phyloP scores from a whole-genome alignment of 1,140 invertebrate species.

The Odontomachus brunneus region DNA sequence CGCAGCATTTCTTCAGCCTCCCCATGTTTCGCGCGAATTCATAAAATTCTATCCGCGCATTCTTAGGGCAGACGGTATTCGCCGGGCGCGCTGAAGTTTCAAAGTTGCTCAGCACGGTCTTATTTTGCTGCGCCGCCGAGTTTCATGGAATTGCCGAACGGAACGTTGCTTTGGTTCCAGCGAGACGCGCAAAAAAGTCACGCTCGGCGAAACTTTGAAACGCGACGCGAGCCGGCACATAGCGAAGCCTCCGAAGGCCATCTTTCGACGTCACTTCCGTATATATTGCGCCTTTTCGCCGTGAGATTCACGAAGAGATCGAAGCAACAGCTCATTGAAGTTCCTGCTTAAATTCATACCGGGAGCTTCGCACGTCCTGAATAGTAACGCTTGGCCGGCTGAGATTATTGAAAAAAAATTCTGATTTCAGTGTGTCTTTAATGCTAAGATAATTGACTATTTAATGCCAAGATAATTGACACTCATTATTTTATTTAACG shows the following conservation, averaged over 20 bases:
- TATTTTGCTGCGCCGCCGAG: slow-evolving; percentile 40
- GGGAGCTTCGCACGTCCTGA: background rate
- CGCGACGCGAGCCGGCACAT: background rate
- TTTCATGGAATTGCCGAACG: slow-evolving; percentile 25
- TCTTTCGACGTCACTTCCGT: background rate
- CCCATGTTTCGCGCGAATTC: background rate
- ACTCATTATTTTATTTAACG: no score
- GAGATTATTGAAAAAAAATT: no score
- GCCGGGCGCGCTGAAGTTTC: slow-evolving; percentile 38
- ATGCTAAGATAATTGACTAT: background rate
- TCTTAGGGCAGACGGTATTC: slow-evolving; percentile 36
- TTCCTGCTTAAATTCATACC: slow-evolving; percentile 2
- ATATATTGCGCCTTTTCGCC: background rate
- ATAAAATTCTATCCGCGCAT: slow-evolving; percentile 21
- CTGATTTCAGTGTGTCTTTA: background rate
- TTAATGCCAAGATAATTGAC: background rate
- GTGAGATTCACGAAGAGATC: slow-evolving; percentile 2
- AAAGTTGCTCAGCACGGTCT: slow-evolving; percentile 26
- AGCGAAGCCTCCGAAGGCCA: slow-evolving; percentile 21
- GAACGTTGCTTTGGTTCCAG: slow-evolving; percentile 33
- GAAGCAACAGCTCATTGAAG: background rate
- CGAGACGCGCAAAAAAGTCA: slow-evolving; percentile 34
- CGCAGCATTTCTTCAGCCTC: background rate
- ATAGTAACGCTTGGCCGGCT: no score
- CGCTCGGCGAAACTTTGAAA: slow-evolving; percentile 44